These are phyloP conservation scores for Sitodiplosis mosellana DNA, from an alignment of 1,140 invertebrate genomes.

Conservation along the genomic window DNA sequence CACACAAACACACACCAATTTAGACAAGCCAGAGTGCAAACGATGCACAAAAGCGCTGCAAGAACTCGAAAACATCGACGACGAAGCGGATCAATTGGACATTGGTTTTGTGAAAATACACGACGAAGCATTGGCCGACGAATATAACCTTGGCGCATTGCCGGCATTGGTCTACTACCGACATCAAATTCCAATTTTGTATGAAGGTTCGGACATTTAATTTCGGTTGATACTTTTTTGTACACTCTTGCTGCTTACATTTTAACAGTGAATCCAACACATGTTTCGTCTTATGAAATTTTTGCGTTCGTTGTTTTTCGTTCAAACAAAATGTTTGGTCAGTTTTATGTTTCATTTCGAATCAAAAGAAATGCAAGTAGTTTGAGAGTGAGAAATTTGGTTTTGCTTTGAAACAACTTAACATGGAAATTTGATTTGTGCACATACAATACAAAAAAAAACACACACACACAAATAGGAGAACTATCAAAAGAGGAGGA, in stretches of 20 bases:
- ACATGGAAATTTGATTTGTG: too few species aligned
- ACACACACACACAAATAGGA: too few species aligned
- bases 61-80: slow-evolving; percentile 86
- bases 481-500: slow-evolving; percentile 81
- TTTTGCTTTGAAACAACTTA: too few species aligned
- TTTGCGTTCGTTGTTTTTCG: too few species aligned
- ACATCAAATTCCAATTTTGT: slow-evolving; percentile 86
- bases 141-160: slow-evolving; percentile 75
- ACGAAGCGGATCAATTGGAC: slow-evolving; percentile 85
- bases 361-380: too few species aligned
- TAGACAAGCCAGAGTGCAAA: slow-evolving; percentile 84
- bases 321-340: too few species aligned
- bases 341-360: too few species aligned
- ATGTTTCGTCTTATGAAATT: too few species aligned
- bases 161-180: slow-evolving; percentile 85
- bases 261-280: too few species aligned
- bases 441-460: slow-evolving; percentile 4
- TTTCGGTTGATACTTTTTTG: neutral
- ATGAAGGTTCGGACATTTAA: slow-evolving; percentile 48
- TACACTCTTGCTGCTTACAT: too few species aligned
- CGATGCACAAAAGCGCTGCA: slow-evolving; percentile 76
- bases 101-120: slow-evolving; percentile 91
- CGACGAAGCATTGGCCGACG: slow-evolving; percentile 75
- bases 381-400: neutral
- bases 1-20: neutral